phyloP scores from a whole-genome alignment of 2,888 invertebrate genomes.

The Scaptomyza reducta region DNA sequence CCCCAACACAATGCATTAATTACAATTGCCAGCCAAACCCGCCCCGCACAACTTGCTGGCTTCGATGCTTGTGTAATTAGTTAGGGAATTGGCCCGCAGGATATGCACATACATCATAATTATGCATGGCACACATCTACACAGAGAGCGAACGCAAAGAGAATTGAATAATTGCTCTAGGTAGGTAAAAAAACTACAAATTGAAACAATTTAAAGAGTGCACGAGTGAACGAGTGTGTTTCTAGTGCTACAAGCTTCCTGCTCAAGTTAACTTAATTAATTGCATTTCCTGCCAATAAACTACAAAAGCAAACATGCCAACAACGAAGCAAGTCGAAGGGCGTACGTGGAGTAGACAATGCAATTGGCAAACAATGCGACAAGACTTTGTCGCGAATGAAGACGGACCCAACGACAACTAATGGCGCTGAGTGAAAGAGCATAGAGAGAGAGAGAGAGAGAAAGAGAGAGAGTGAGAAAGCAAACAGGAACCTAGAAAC shows the following conservation, averaged over 20 bases:
- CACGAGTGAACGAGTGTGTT: slow-evolving; percentile 15
- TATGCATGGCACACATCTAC: slow-evolving; percentile 28
- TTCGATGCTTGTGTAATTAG: slow-evolving; percentile 34
- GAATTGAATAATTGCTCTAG: slow-evolving; percentile 23
- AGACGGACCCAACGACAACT: slow-evolving; percentile 17
- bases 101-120: slow-evolving; percentile 69
- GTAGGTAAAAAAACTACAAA: slow-evolving; percentile 31
- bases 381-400: slow-evolving; percentile 75
- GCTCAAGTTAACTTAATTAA: slow-evolving; percentile 80
- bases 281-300: slow-evolving; percentile 81
- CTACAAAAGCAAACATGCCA: slow-evolving; percentile 75
- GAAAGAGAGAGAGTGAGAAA: neutral
- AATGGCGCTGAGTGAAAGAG: neutral
- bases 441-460: neutral
- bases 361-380: slow-evolving; percentile 76
- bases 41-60: neutral
- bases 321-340: slow-evolving; percentile 15
- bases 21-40: slow-evolving; percentile 30
- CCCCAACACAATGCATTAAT: slow-evolving; percentile 62
- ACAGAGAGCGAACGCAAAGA: neutral
- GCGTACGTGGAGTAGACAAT: slow-evolving; percentile 33
- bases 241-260: slow-evolving; percentile 62
- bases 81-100: slow-evolving; percentile 33
- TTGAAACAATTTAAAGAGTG: slow-evolving; percentile 68
- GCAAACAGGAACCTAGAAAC: slow-evolving; percentile 13